These are phyloP conservation scores for Datnioides undecimradiatus DNA, from an alignment of 2,113 vertebrate species.

Conservation along the genomic window DNA sequence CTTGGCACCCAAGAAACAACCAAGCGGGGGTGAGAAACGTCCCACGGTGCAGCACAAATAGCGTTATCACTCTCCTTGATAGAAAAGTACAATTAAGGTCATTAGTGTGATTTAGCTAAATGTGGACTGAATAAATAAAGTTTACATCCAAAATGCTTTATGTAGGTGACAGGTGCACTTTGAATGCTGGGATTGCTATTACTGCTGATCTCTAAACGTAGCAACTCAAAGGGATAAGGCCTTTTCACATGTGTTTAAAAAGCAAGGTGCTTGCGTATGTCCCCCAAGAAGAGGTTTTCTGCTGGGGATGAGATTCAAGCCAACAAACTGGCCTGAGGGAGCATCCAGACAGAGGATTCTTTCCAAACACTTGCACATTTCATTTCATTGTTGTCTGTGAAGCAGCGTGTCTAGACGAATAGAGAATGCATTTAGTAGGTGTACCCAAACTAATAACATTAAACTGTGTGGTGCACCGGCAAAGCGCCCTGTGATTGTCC, in stretches of 20 bases:
- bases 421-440: constrained; percentile 44
- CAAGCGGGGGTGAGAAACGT: constrained; percentile 30
- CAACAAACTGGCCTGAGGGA: constrained; percentile 31
- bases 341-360: constrained; percentile 27
- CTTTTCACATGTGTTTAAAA: constrained; percentile 5
- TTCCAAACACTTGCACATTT: constrained; percentile 37
- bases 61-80: constrained; percentile 21
- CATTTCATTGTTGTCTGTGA: constrained; percentile 38
- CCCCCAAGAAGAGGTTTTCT: not conserved
- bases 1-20: constrained; percentile 53
- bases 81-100: constrained; percentile 21
- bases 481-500: constrained; percentile 26
- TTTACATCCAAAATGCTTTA: not conserved
- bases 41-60: constrained; percentile 24
- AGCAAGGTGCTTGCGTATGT: not conserved
- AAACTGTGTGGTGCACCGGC: constrained; percentile 8
- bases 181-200: not conserved
- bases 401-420: constrained; percentile 17
- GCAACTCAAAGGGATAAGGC: not conserved
- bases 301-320: constrained; percentile 7
- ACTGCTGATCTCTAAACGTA: not conserved
- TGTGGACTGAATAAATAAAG: constrained; percentile 9
- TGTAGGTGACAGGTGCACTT: not conserved
- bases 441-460: constrained; percentile 52
- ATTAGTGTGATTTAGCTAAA: constrained; percentile 20